phyloP scores from a whole-genome alignment of 2,888 invertebrate species.

The Caenorhabditis macrosperma region DNA sequence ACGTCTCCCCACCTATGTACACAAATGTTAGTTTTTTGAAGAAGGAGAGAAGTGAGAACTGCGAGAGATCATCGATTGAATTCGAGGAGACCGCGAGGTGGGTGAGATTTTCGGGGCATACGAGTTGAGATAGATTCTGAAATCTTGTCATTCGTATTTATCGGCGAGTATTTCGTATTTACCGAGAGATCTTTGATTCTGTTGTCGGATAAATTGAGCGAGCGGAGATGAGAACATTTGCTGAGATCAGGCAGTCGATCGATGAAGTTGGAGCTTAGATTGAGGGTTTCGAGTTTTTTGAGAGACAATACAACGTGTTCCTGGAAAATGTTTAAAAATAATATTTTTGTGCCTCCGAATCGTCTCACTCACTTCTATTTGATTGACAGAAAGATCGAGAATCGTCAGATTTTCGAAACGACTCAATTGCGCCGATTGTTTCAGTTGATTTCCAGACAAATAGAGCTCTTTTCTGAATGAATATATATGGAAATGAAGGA shows the following conservation, averaged over 20 bases:
- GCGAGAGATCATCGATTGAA: conserved; percentile 43
- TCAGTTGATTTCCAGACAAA: conserved; percentile 37
- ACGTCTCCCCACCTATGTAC: conserved; percentile 5
- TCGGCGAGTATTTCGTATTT: neutral
- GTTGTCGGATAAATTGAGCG: conserved; percentile 29
- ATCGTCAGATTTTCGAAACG: conserved; percentile 36
- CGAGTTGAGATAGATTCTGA: neutral
- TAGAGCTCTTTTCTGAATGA: conserved; percentile 29
- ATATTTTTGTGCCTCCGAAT: neutral
- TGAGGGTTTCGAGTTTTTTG: conserved; percentile 32
- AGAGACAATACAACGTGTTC: conserved; percentile 9
- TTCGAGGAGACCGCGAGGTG: conserved; percentile 37
- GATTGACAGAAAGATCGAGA: conserved; percentile 35
- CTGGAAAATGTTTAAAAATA: no score
- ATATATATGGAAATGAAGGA: neutral
- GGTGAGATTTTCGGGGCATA: conserved; percentile 3
- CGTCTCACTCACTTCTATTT: conserved; percentile 6
- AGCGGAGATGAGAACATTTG: conserved; percentile 18
- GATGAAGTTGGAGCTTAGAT: conserved; percentile 19
- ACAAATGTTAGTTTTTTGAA: conserved; percentile 26
- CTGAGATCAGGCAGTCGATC: conserved; percentile 31
- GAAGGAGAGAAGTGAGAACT: conserved; percentile 16
- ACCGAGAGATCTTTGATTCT: conserved; percentile 34
- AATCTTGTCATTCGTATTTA: neutral
- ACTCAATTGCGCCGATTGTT: conserved; percentile 11